Percentiles rank a stretch among this genome's conserved stretches.
These are phyloP conservation scores for Lomographa bimaculata DNA, from an alignment of 2,888 invertebrate species.

Conservation along the genomic window DNA sequence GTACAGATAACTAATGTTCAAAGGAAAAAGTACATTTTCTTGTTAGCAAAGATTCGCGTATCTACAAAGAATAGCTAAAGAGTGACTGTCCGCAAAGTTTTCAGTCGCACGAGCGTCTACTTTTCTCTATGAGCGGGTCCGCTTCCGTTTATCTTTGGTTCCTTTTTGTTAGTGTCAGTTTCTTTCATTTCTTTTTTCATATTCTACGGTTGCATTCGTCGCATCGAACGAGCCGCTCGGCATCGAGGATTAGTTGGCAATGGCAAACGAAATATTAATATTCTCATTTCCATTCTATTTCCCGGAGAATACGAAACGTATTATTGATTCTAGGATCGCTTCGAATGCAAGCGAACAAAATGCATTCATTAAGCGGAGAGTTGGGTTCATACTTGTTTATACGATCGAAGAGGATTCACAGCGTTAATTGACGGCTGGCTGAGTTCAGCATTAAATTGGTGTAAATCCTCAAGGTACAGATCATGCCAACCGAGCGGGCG, in stretches of 20 bases:
- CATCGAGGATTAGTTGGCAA: slow-evolving; percentile 37
- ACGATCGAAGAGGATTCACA: slow-evolving; percentile 56
- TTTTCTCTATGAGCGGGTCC: slow-evolving; percentile 76
- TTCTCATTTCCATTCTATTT: slow-evolving; percentile 22
- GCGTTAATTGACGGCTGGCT: slow-evolving; percentile 74
- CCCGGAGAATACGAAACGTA: slow-evolving; percentile 19
- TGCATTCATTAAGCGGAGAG: slow-evolving; percentile 24
- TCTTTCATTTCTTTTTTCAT: slow-evolving; percentile 69
- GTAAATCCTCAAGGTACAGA: slow-evolving; percentile 82
- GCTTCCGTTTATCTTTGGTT: slow-evolving; percentile 78
- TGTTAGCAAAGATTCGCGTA: slow-evolving; percentile 51
- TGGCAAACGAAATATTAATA: slow-evolving; percentile 30
- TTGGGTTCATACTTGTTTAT: slow-evolving; percentile 31
- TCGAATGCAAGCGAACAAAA: slow-evolving; percentile 11
- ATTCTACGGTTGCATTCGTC: slow-evolving; percentile 66
- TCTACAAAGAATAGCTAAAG: slow-evolving; percentile 56
- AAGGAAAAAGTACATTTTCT: slow-evolving; percentile 34
- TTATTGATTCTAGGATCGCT: slow-evolving; percentile 8
- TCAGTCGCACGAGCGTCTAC: slow-evolving; percentile 65
- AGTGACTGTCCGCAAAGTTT: slow-evolving; percentile 68
- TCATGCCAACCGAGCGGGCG: slow-evolving; percentile 74
- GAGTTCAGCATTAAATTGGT: slow-evolving; percentile 77
- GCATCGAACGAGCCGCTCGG: slow-evolving; percentile 45
- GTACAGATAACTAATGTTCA: slow-evolving; percentile 2
- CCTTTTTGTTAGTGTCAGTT: slow-evolving; percentile 68